Percentiles rank a stretch among this genome's conserved stretches.
phyloP scores from a whole-genome alignment of 2,797 vertebrate genomes.

The Acanthurus tractus region DNA sequence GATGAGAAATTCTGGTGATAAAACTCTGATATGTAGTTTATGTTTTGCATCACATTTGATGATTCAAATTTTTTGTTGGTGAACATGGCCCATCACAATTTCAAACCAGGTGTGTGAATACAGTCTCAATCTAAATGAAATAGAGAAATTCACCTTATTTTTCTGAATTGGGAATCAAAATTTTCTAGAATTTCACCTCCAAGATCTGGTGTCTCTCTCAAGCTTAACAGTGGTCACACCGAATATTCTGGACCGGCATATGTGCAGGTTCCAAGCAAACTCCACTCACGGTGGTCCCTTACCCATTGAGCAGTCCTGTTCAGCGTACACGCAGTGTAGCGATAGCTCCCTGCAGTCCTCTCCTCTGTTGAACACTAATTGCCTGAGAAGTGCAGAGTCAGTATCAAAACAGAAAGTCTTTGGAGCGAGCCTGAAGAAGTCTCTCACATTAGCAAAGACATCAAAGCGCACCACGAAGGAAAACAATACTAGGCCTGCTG shows the following conservation, averaged over 20 bases:
- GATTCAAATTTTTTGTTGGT: not conserved
- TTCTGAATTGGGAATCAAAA: not conserved
- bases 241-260: not conserved
- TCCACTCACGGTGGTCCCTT: conserved; percentile 35
- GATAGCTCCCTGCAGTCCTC: conserved; percentile 49
- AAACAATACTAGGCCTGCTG: conserved; percentile 56
- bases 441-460: conserved; percentile 61
- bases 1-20: not conserved
- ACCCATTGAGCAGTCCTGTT: conserved; percentile 17
- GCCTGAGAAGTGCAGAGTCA: conserved; percentile 66
- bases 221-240: not conserved
- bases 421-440: conserved; percentile 55
- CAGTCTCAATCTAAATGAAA: not conserved
- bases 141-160: not conserved
- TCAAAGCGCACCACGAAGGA: conserved; percentile 57
- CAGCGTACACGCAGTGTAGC: not conserved
- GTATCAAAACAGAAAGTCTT: conserved; percentile 63
- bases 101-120: not conserved
- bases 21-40: not conserved
- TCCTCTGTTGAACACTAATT: conserved; percentile 63
- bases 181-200: not conserved
- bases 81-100: not conserved
- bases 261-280: conserved; percentile 14
- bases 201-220: not conserved
- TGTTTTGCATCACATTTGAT: not conserved